These are phyloP conservation scores for Drosophila pseudotalamancana DNA, from an alignment of 2,888 invertebrate genomes.

Conservation along the genomic window DNA sequence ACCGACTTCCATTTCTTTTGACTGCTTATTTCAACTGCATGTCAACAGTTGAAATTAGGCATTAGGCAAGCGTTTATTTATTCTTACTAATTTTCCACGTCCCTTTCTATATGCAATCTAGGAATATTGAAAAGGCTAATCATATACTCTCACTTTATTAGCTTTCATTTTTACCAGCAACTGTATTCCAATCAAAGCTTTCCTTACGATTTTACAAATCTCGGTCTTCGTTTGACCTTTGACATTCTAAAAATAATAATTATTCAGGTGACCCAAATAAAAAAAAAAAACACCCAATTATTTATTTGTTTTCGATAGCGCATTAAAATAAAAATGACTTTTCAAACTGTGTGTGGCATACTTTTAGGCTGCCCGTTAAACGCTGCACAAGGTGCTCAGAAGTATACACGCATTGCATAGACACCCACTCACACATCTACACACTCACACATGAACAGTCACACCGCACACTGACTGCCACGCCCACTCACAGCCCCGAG, in stretches of 20 bases:
- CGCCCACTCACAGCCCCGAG: constrained; percentile 19
- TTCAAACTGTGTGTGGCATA: constrained; percentile 35
- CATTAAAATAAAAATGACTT: constrained; percentile 23
- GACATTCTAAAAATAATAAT: constrained; percentile 8
- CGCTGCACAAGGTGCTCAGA: constrained; percentile 24
- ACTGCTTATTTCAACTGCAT: no score
- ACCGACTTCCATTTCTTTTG: no score
- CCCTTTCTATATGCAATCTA: no score
- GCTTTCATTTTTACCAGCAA: no score
- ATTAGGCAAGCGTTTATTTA: no score
- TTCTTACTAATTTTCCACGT: no score
- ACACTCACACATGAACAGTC: neutral
- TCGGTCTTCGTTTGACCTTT: constrained; percentile 12
- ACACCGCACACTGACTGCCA: constrained; percentile 1
- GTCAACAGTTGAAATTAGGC: no score
- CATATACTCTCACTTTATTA: no score
- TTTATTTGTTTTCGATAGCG: neutral
- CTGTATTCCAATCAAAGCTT: neutral
- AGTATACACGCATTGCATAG: constrained; percentile 36
- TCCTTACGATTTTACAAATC: neutral
- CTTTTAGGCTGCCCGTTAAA: constrained; percentile 32
- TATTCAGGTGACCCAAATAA: constrained; percentile 23
- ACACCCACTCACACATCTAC: constrained; percentile 1
- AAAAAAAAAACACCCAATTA: constrained; percentile 5
- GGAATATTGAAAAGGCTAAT: no score